These are phyloP conservation scores for Hypocryptadius cinnamomeus DNA, from an alignment of 2,113 vertebrate species.

Conservation along the genomic window DNA sequence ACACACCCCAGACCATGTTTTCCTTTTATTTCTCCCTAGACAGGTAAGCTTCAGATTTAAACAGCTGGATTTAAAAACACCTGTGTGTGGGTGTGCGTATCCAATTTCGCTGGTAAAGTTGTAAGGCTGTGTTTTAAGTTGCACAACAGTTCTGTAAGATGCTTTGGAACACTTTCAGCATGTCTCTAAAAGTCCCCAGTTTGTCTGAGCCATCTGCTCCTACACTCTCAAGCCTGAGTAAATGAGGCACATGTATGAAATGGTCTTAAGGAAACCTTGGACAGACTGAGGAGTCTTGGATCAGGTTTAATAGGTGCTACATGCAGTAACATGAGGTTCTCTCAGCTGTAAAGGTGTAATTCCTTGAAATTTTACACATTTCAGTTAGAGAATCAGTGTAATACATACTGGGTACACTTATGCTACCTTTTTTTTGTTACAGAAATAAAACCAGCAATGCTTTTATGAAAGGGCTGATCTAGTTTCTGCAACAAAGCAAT, in stretches of 20 bases:
- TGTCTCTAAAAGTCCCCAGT: neutral
- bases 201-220: neutral
- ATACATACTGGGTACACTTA: neutral
- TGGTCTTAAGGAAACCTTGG: neutral
- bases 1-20: neutral
- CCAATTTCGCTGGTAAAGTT: neutral
- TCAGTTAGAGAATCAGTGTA: neutral
- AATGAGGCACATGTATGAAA: neutral
- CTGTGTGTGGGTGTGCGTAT: accelerated
- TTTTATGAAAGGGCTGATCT: neutral
- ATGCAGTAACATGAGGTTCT: neutral
- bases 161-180: neutral
- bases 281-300: neutral
- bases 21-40: neutral
- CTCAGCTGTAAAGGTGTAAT: neutral
- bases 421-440: neutral
- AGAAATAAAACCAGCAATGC: neutral
- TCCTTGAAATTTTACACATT: neutral
- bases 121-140: neutral
- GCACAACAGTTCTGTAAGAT: neutral
- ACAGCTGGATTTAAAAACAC: neutral
- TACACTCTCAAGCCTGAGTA: neutral
- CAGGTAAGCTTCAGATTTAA: neutral
- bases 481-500: neutral
- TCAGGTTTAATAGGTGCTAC: neutral